Base-by-base conservation (phyloP, 2,797 vertebrate genomes). In the Mormyrus proboscirostris region DNA sequence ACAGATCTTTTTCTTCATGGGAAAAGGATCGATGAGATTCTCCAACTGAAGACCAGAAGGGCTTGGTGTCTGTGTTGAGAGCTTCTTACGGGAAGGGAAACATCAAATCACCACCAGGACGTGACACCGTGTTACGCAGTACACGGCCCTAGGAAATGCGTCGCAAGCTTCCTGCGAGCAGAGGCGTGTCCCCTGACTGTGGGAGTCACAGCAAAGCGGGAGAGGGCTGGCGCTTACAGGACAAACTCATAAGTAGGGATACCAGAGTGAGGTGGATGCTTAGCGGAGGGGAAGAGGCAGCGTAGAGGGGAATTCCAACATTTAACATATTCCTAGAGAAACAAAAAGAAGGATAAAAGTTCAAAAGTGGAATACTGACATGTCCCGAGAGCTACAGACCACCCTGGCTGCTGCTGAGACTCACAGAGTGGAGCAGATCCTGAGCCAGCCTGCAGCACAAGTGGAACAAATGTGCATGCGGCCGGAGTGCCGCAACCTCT, bases 1-100 rank as follows among this genome's bases (percentile, higher is more conserved):
- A 94, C 93, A 95, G 38, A 76, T 55, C 76, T 44, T 91, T 93
- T 93, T 90, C 93, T 93, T 90, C 92, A 90, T 89, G 57, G 91
- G 91, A 93, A 92, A 65, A 89, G 83, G 90, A 92, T 91, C 82
- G 84, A 91, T 88, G 83, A 89, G 57, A 88, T 91, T 88, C 88
- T 91, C 53, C 85, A 88, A 89, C 82, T 84, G 38, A 89, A 89
- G 84, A 87, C 41, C 2, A 57, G 55, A 44, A 86, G 79, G 79
- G 10, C 76, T 33, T 57, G 25, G 25, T 22, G n/a, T 38, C 47
- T 41, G 33, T 55, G 50, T 49, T 51, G 41, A 57, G 53, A 29
- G 53, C 14, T 25, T 38, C 38, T 16, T 9, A 88, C 29, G 59
- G 88, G 49, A 88, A 88, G 33, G 8, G 44, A 76, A 16, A 41